Base-by-base conservation (phyloP, 2,113 vertebrate species). In the Eurystomus gularis region DNA sequence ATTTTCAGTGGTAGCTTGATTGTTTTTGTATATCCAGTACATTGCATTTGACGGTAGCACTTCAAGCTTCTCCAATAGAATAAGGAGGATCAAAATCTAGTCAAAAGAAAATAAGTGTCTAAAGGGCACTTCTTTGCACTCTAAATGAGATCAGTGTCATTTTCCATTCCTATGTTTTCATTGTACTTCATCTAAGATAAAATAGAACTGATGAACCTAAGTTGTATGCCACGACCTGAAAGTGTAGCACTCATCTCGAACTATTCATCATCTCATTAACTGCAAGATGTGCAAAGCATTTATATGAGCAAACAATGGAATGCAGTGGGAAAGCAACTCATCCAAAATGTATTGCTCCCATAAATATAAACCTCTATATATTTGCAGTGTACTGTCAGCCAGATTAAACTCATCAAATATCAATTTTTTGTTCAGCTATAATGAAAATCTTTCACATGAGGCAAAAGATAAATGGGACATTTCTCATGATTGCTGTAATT, bases 401-500 rank as follows among this genome's bases (percentile, higher is more conserved):
- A 90, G 46, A 83, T 85, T 81, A 91, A 81, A 37, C 46, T 92
- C 58, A 88, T 92, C 62, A 94, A 94, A 93, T 81, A 95, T 8
- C 68, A 82, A 42, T 90, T 66, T 71, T 83, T 93, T 94, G 28
- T 81, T 66, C 76, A 86, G 64, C 62, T 88, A 52, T 78, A 90
- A 94, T 39, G 71, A 91, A 92, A 79, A 60, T 12, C 17, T 82
- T 76, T 76, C 57, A 86, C 0, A 0, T 80, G 60, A 88, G 16
- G 42, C 60, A 81, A 54, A 94, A 94, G 48, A 77, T 46, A 92
- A 88, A 90, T 35, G 35, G 46, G n/a, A 37, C 28, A 58, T 93
- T 87, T 88, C 10, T 85, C 66, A 77, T 40, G 19, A 92, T 64
- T 60, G 49, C 31, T 77, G 25, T 85, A 72, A 80, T 73, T 86